Base-by-base conservation (phyloP, 2,888 invertebrate genomes). In the Liposcelis brunnea region DNA sequence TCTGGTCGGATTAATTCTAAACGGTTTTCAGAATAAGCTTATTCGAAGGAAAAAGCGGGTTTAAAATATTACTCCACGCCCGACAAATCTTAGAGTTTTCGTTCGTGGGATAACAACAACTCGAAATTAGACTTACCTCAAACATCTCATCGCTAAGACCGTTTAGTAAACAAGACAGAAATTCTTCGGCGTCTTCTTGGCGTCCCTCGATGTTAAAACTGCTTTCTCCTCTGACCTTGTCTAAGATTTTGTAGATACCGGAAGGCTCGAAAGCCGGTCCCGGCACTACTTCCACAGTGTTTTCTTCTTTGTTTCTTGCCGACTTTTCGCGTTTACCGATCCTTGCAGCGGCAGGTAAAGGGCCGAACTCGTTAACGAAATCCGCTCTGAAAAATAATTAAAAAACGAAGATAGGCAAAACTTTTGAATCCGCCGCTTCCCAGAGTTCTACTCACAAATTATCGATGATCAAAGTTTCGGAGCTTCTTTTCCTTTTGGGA, bases 161-260 rank as follows among this genome's bases (percentile, higher is more conserved):
- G 65, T 94, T 95, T 18, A 97, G 71, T 50, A 95, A 71, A 60
- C 85, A 89, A 6, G 90, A 85, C 2, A 95, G 72, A 65, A 95
- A 94, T 61, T 97, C 95, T 63, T 97, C 95, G 0, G 95, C 95
- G 65, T 97, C 95, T 60, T 95, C 94, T 62, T 95, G 95, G 15
- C 87, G 71, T 1, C 91, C 94, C 61, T 89, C 87, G 44, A 85
- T 80, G 36, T 77, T 71, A 53, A 74, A 73, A n/a, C 65, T 64
- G 51, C 74, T 74, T n/a, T 71, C 72, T 54, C 79, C 75, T 2
- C 82, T 71, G 32, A 81, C 74, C 37, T 81, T 80, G 50, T 82
- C 75, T 56, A 93, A 70, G 66, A 91, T 78, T 51, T 81, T 80
- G 57, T 87, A 83, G 12, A 91, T 82, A 53, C 82, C 80, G 44